Evolutionary conservation across 64 coral and sea anemone genomes (phyloP).

Genomic region (Orbicella faveolata): DNA sequence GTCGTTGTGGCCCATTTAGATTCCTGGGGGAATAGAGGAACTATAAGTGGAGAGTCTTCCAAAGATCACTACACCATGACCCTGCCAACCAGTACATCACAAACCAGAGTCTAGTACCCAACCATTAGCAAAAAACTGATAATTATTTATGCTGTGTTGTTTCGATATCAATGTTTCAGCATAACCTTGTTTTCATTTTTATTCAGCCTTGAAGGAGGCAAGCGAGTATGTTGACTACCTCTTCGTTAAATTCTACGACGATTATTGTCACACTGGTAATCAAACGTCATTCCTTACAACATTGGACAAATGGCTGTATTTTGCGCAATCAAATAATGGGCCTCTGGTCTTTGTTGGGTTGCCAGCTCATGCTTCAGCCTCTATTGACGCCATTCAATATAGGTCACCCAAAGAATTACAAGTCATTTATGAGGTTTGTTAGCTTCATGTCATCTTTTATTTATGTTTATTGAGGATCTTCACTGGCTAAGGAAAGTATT

Average conservation of each 20-base stretch:
- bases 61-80: too few relatives aligned
- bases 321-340: conserved; percentile 17
- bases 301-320: conserved; percentile 49
- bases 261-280: conserved; percentile 50
- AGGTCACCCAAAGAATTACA: conserved; percentile 26
- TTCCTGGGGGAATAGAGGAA: too few relatives aligned
- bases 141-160: too few relatives aligned
- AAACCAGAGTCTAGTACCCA: too few relatives aligned
- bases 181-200: not conserved
- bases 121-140: too few relatives aligned
- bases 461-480: too few relatives aligned
- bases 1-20: too few relatives aligned
- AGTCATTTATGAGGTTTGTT: conserved; percentile 10
- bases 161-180: too few relatives aligned
- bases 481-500: too few relatives aligned
- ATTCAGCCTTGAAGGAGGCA: conserved; percentile 22
- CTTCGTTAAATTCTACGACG: conserved; percentile 66
- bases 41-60: too few relatives aligned
- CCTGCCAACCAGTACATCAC: too few relatives aligned
- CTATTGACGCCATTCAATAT: not conserved
- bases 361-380: conserved; percentile 25
- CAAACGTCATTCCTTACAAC: not conserved
- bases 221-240: conserved; percentile 52
- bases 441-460: too few relatives aligned
- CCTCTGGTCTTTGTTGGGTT: conserved; percentile 53